Evolutionary conservation across 2,797 vertebrate genomes (phyloP), one percentile per base, ranked within the genome.

Genomic region (Silurus lanzhouensis): DNA sequence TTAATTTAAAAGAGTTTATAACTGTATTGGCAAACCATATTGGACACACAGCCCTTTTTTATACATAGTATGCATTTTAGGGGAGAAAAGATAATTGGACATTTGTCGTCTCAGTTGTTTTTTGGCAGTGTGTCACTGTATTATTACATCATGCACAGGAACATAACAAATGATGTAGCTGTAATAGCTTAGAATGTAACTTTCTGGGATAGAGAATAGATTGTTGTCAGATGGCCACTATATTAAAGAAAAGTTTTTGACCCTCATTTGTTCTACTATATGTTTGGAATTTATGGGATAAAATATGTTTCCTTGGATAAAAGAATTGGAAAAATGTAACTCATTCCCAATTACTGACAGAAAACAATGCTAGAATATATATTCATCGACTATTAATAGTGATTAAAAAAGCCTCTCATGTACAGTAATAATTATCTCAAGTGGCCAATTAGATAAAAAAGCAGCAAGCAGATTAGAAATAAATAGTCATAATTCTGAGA

Each of bases 141-240:
- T 78, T 82, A 46, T 46, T 63, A 48, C 38, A 46, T 61, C 57
- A 76, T 84, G 61, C 12, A 66, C 77, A 79, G 38, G 14, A 79
- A 77, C 31, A 13, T 58, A 63, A 46, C 31, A 63, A 81, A 67
- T 67, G 46, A 81, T 81, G 44, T 55, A 22, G 17, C 25, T 27
- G 22, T 55, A 66, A 66, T 22, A 63, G 31, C 58, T 61, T 19
- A 76, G 52, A 2, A 57, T 57, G 52, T 76, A 78, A 44, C 2
- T 27, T 81, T 66, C 78, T 81, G 78, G 77, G 7, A 22, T 66
- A 48, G 60, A 79, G 38, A 79, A 79, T 15, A 12, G 38, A 79
- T 60, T 25, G 20, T 63, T 66, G 27, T 12, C 25, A 66, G 79
- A 67, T n/a, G 19, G 1, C 46, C 63, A 52, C 63, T 31, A 19